Base-by-base conservation (phyloP, 1,140 invertebrate species). In the Sminthurinus signatus region DNA sequence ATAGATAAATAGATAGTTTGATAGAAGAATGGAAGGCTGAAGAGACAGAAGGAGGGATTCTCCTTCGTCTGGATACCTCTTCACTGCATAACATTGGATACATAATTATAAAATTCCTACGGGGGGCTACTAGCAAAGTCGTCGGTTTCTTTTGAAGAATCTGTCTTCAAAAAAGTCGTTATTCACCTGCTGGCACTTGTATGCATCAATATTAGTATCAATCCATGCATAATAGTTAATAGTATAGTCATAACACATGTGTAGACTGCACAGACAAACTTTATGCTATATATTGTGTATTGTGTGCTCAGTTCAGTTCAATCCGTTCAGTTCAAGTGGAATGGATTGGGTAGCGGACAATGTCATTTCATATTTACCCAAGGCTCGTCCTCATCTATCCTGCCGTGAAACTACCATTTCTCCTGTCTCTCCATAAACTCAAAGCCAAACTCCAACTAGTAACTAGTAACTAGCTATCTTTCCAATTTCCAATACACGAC, bases 61-160 rank as follows among this genome's bases (percentile, higher is more conserved):
- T 23, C 15, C 25, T 52, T 52, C 50, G 4, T 28, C n/a, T n/a
- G n/a, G n/a, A n/a, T n/a, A n/a, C n/a, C n/a, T n/a, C n/a, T n/a
- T n/a, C n/a, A n/a, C n/a, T n/a, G n/a, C n/a, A n/a, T n/a, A n/a
- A n/a, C 43, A 68, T 54, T 57, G 31, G 64, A 54, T 61, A 61
- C 61, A 68, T 66, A 69, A 71, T 71, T 71, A 71, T 71, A 67
- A 68, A 71, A 71, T 71, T 71, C 66, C 70, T 60, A 50, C 66
- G 61, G 70, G 70, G 70, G 70, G 66, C 5, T 15, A 15, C 15
- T 63, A 59, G 42, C 2, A 48, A 43, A n/a, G n/a, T n/a, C 59
- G 67, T 60, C 70, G 70, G 70, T 62, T 19, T 63, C 67, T 66
- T 71, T 71, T 71, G 70, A 71, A 60, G 60, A 67, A 64, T 65